phyloP scores from a whole-genome alignment of 2,888 invertebrate species.

The Acronicta psi region DNA sequence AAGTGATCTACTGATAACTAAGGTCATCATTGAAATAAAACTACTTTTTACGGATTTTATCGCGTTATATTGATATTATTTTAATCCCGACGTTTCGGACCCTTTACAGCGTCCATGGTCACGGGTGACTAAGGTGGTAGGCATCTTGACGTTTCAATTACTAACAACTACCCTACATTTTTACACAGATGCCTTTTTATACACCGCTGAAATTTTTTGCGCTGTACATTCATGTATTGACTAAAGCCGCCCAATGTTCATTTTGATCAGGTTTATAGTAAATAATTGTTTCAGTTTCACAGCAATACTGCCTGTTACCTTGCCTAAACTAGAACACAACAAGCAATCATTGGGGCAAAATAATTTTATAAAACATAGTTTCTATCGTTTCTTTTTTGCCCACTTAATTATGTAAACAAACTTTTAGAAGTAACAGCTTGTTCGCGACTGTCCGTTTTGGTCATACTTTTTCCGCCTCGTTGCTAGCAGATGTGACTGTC shows the following conservation, averaged over 20 bases:
- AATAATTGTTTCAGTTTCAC: slow-evolving; percentile 15
- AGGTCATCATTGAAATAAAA: no score
- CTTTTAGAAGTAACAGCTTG: slow-evolving; percentile 46
- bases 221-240: slow-evolving; percentile 34
- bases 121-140: no score
- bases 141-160: no score
- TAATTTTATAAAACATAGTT: slow-evolving; percentile 13
- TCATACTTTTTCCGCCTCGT: slow-evolving; percentile 38
- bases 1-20: no score
- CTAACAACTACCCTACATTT: no score
- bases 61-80: no score
- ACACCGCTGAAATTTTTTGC: slow-evolving; percentile 32
- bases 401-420: slow-evolving; percentile 41
- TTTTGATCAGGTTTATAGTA: slow-evolving; percentile 38
- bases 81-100: no score
- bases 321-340: background rate
- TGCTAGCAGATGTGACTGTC: slow-evolving; percentile 39
- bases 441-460: slow-evolving; percentile 35
- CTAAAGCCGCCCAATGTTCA: slow-evolving; percentile 40
- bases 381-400: slow-evolving; percentile 9
- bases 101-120: no score
- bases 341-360: no score
- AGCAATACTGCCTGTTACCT: slow-evolving; percentile 11
- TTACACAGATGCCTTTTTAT: no score
- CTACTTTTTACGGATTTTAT: no score